phyloP scores from a whole-genome alignment of 2,797 vertebrate species.

The Petrocephalus schoutedeni region DNA sequence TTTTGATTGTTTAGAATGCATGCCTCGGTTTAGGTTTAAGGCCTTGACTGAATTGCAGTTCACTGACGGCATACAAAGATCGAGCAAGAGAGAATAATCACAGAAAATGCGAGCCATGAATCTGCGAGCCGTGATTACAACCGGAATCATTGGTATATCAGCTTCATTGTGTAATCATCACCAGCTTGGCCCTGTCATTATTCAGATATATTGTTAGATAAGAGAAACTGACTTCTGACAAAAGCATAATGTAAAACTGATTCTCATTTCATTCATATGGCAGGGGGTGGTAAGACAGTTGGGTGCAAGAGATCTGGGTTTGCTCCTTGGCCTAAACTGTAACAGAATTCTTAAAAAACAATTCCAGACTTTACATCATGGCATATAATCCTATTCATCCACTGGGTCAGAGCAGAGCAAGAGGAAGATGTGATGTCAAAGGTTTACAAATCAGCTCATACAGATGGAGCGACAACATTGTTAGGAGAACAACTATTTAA shows the following conservation, averaged over 20 bases:
- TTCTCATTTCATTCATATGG: not conserved
- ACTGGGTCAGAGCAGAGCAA: not conserved
- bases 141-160: not conserved
- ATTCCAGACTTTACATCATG: not conserved
- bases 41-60: not conserved
- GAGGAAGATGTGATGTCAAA: not conserved
- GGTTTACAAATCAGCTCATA: not conserved
- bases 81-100: not conserved
- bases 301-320: not conserved
- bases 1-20: not conserved
- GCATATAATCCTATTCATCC: not conserved
- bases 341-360: not conserved
- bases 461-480: not conserved
- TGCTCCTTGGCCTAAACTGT: not conserved
- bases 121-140: not conserved
- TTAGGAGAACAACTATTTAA: constrained; percentile 2
- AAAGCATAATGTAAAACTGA: not conserved
- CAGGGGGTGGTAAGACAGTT: not conserved
- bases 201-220: not conserved
- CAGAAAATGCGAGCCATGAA: not conserved
- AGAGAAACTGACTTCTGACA: not conserved
- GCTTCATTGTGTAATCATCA: not conserved
- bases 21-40: not conserved
- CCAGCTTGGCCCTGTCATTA: not conserved
- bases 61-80: not conserved